phyloP scores from a whole-genome alignment of 2,888 invertebrate species.

The Chrysodeixis includens region DNA sequence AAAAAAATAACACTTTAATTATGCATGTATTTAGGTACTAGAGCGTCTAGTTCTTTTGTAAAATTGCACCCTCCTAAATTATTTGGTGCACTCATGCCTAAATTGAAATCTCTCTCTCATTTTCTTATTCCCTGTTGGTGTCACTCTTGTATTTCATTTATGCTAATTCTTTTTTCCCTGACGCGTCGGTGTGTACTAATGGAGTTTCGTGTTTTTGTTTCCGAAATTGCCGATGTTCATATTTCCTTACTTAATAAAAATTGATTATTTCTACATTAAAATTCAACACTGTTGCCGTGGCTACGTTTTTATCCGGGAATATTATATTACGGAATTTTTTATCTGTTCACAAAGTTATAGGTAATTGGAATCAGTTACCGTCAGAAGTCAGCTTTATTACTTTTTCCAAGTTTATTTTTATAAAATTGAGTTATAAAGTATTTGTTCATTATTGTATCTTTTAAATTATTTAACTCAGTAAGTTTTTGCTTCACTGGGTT shows the following conservation, averaged over 20 bases:
- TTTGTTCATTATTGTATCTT: background rate
- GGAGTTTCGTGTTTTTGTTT: slow-evolving; percentile 53
- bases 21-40: too few relatives aligned
- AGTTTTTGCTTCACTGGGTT: background rate
- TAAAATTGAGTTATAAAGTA: background rate
- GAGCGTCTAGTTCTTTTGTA: background rate
- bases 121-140: slow-evolving; percentile 61
- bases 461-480: background rate
- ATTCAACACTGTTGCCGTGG: slow-evolving; percentile 16
- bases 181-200: slow-evolving; percentile 58
- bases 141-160: slow-evolving; percentile 67
- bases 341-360: slow-evolving; percentile 18
- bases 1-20: too few relatives aligned
- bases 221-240: slow-evolving; percentile 35
- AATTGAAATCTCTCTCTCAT: slow-evolving; percentile 47
- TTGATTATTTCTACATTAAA: slow-evolving; percentile 29
- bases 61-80: slow-evolving; percentile 29
- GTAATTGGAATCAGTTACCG: slow-evolving; percentile 19
- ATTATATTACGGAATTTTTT: slow-evolving; percentile 12
- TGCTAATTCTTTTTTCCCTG: slow-evolving; percentile 66
- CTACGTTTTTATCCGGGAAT: slow-evolving; percentile 10
- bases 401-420: slow-evolving; percentile 17
- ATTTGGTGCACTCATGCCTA: slow-evolving; percentile 27
- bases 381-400: slow-evolving; percentile 15
- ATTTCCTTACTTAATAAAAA: slow-evolving; percentile 25